Evolutionary conservation across 2,797 vertebrate genomes (phyloP), one percentile per base, ranked within the genome.

Genomic region (Clarias pachynema): DNA sequence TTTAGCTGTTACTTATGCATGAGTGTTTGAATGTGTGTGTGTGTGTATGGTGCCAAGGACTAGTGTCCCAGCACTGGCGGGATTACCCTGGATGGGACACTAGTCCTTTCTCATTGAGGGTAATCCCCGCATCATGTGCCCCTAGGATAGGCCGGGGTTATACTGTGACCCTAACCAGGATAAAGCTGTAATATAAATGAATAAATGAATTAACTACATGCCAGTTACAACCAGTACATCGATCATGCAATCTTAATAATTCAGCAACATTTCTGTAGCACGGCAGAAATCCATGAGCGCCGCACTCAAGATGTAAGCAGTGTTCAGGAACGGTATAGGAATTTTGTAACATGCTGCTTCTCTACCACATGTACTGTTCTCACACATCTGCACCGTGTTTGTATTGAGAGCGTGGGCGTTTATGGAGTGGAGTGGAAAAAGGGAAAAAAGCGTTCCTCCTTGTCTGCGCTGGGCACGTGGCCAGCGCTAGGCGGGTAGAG

Each of bases 351-450:
- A 83, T 85, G 78, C 84, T 79, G 37, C 63, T 74, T 68, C 65
- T 78, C 34, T 69, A 59, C 44, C 81, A 77, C 44, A 83, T 60
- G 63, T 62, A 62, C 34, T n/a, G 90, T 92, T 90, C 91, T 88
- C 93, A 91, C 89, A 94, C 94, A 94, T 94, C 93, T 94, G 94
- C 90, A 91, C 87, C 90, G 90, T 89, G 92, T 94, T 94, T 95
- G 92, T 91, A 92, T 85, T 93, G 91, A 89, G 91, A 90, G 89
- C 89, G 91, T 91, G 57, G 84, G 70, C 86, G 89, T 82, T 90
- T 87, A 91, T 87, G 91, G 94, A 94, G 93, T 90, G 88, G 88
- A 93, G 94, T 94, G 94, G 94, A 95, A 95, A 95, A 94, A 92
- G 94, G 94, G 94, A 95, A 95, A 95, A 95, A 94, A 92, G 68